These are phyloP conservation scores for Boleophthalmus pectinirostris DNA, from an alignment of 2,113 vertebrate species.

Conservation along the genomic window DNA sequence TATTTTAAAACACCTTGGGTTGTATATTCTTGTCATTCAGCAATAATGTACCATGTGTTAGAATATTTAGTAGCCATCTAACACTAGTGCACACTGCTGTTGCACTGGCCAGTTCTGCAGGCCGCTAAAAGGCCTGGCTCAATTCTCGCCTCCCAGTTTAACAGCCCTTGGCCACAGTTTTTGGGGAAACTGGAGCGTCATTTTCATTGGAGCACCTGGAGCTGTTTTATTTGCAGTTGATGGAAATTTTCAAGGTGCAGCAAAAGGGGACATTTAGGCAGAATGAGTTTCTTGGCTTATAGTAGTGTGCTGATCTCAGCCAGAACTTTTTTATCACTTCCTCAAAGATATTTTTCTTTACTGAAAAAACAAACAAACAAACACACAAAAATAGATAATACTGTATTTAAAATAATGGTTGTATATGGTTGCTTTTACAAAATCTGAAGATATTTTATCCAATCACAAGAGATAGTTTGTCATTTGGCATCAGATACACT, in stretches of 20 bases:
- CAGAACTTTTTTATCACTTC: constrained; percentile 42
- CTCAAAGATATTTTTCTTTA: constrained; percentile 26
- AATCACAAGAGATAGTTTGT: too few relatives aligned
- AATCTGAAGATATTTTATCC: background rate
- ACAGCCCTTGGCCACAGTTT: constrained; percentile 54
- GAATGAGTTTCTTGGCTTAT: constrained; percentile 52
- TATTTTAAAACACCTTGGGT: constrained; percentile 8
- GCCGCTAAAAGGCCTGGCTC: constrained; percentile 59
- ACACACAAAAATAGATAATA: too few relatives aligned
- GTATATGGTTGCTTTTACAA: too few relatives aligned
- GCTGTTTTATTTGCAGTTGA: constrained; percentile 65
- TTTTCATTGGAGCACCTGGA: constrained; percentile 71
- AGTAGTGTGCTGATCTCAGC: constrained; percentile 33
- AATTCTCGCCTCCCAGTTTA: constrained; percentile 65
- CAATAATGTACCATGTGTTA: constrained; percentile 48
- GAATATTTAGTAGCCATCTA: constrained; percentile 64
- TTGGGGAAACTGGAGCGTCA: constrained; percentile 39
- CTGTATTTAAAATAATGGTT: background rate
- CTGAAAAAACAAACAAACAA: background rate
- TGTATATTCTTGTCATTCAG: constrained; percentile 2
- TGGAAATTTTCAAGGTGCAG: constrained; percentile 61
- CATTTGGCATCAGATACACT: too few relatives aligned
- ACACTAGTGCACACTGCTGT: constrained; percentile 46
- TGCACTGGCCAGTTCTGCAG: constrained; percentile 39
- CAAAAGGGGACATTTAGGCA: constrained; percentile 56